These are phyloP conservation scores for Megastigmus dorsalis DNA, from an alignment of 2,888 invertebrate genomes.

Conservation along the genomic window DNA sequence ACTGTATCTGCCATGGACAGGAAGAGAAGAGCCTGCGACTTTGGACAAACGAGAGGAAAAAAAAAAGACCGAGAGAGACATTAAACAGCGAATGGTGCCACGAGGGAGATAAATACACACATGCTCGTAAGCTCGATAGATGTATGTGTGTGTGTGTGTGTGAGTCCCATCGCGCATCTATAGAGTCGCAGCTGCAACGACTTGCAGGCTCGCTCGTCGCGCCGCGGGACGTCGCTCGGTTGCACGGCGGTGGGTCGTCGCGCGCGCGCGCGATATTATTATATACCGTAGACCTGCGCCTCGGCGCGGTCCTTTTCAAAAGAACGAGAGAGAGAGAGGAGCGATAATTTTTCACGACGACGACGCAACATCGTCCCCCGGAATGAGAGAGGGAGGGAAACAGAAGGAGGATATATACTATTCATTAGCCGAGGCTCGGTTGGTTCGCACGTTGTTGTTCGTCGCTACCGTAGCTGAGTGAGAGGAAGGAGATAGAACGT, in stretches of 20 bases:
- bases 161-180: conserved; percentile 16
- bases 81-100: conserved; percentile 3
- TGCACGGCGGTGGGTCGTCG: conserved; percentile 64
- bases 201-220: conserved; percentile 32
- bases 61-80: conserved; percentile 31
- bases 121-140: neutral
- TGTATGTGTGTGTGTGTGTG: neutral
- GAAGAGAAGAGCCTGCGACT: conserved; percentile 33
- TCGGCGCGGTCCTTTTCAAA: conserved; percentile 54
- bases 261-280: conserved; percentile 49
- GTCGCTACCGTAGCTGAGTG: conserved; percentile 13
- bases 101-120: conserved; percentile 38
- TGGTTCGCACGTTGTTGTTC: conserved; percentile 74
- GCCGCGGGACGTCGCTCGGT: conserved; percentile 57
- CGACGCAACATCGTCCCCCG: no score
- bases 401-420: conserved; percentile 62
- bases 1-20: conserved; percentile 17
- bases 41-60: no score
- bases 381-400: conserved; percentile 64
- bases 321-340: conserved; percentile 46
- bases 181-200: conserved; percentile 53
- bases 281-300: conserved; percentile 3
- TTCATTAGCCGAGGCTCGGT: conserved; percentile 73
- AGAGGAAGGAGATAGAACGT: neutral
- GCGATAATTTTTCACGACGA: conserved; percentile 71